A percentile compares a stretch with the other conserved stretches of the same genome.
These are phyloP conservation scores for Anthonomus grandis DNA, from an alignment of 1,140 invertebrate genomes.

Conservation along the genomic window DNA sequence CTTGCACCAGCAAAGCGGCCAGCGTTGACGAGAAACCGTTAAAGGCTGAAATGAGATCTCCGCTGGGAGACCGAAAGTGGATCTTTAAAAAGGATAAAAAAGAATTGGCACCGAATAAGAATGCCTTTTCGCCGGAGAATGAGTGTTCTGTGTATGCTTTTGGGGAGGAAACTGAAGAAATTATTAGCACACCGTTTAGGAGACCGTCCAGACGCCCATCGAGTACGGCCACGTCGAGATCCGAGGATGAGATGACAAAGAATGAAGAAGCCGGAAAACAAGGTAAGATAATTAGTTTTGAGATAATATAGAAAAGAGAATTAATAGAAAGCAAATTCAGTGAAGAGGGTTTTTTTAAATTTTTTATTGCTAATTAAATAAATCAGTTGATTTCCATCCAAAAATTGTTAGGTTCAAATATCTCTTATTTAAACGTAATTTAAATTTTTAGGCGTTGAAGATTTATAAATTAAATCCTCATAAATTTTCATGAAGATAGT, in stretches of 20 bases:
- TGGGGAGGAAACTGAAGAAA: constrained; percentile 57
- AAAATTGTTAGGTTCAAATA: too few species aligned
- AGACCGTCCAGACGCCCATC: constrained; percentile 51
- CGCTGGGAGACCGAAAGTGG: constrained; percentile 51
- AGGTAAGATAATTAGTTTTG: constrained; percentile 13
- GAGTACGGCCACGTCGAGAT: constrained; percentile 47
- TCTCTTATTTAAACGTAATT: too few species aligned
- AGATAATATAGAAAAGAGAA: too few species aligned
- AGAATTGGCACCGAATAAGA: constrained; percentile 49
- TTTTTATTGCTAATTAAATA: too few species aligned
- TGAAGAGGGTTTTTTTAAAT: too few species aligned
- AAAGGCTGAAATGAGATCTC: constrained; percentile 14
- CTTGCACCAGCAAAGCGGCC: not conserved
- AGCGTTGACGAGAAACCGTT: constrained; percentile 3
- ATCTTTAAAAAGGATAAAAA: constrained; percentile 56
- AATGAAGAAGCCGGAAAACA: constrained; percentile 40
- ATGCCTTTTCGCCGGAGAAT: constrained; percentile 66
- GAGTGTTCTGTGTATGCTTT: constrained; percentile 71
- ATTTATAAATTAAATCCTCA: too few species aligned
- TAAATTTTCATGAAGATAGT: too few species aligned
- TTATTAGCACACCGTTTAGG: constrained; percentile 58
- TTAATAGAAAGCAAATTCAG: too few species aligned
- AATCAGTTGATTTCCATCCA: too few species aligned
- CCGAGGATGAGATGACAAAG: constrained; percentile 47
- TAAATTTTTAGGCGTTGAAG: too few species aligned